These are phyloP conservation scores for Eupithecia subumbrata DNA, from an alignment of 2,888 invertebrate species.

Conservation along the genomic window DNA sequence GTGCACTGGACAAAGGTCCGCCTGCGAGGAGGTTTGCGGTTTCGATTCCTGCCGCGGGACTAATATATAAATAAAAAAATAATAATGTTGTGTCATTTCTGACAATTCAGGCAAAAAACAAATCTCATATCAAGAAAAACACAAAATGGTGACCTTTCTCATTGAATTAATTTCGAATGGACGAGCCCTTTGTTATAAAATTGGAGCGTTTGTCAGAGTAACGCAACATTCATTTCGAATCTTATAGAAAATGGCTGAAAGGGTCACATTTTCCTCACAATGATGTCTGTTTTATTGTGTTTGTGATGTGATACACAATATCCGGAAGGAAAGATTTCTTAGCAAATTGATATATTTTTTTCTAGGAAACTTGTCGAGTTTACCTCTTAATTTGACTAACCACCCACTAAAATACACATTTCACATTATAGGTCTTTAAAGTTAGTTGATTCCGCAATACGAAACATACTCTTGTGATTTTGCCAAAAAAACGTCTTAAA, in stretches of 20 bases:
- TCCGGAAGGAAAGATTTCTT: constrained; percentile 44
- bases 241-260: constrained; percentile 68
- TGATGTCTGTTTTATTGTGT: constrained; percentile 58
- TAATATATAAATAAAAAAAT: too few species aligned
- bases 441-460: not conserved
- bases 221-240: constrained; percentile 69
- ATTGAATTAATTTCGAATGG: constrained; percentile 75
- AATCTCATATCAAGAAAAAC: constrained; percentile 43
- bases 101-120: not conserved
- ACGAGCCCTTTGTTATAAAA: constrained; percentile 68
- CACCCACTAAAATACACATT: not conserved
- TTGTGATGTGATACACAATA: constrained; percentile 56
- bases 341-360: not conserved
- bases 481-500: not conserved
- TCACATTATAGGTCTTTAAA: not conserved
- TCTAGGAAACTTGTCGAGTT: not conserved
- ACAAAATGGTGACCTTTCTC: constrained; percentile 65
- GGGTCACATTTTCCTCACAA: constrained; percentile 60
- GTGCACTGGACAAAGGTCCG: not conserved
- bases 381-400: not conserved
- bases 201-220: constrained; percentile 73
- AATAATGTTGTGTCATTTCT: not conserved
- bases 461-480: not conserved
- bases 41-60: too few species aligned
- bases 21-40: too few species aligned